A percentile compares a stretch with the other conserved stretches of the same genome.
phyloP scores from a whole-genome alignment of 2,113 vertebrate species.

The Chrysemys picta region DNA sequence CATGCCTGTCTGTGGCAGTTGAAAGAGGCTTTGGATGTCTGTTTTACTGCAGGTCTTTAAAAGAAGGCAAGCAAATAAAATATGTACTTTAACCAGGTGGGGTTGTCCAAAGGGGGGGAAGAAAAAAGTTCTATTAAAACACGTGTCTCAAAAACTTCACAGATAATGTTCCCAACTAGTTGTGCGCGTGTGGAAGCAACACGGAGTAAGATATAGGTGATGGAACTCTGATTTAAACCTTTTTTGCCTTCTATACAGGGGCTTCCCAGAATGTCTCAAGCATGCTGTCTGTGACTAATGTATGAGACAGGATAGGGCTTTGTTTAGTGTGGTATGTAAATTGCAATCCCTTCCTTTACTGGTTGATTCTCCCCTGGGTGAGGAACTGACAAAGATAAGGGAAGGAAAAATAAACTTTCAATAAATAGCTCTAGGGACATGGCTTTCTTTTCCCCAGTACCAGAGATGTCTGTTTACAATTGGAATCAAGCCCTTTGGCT shows the following conservation, averaged over 20 bases:
- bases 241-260: conserved; percentile 72
- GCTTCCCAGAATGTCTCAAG: conserved; percentile 78
- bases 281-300: conserved; percentile 69
- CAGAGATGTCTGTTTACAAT: conserved; percentile 31
- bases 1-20: not conserved
- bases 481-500: not conserved
- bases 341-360: conserved; percentile 32
- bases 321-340: conserved; percentile 55
- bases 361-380: conserved; percentile 27
- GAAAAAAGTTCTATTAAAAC: not conserved
- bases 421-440: conserved; percentile 16
- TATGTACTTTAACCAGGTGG: not conserved
- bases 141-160: not conserved
- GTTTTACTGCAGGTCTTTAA: conserved; percentile 51
- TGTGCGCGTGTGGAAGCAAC: not conserved
- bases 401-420: conserved; percentile 38
- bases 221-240: conserved; percentile 65
- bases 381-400: conserved; percentile 62
- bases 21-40: not conserved
- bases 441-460: conserved; percentile 11
- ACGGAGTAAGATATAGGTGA: not conserved
- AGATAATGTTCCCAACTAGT: not conserved
- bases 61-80: conserved; percentile 27
- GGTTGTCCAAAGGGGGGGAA: not conserved
- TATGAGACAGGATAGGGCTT: not conserved